Conservation (phyloP, 2,113 vertebrate species). For the Bagarius yarrelli region DNA sequence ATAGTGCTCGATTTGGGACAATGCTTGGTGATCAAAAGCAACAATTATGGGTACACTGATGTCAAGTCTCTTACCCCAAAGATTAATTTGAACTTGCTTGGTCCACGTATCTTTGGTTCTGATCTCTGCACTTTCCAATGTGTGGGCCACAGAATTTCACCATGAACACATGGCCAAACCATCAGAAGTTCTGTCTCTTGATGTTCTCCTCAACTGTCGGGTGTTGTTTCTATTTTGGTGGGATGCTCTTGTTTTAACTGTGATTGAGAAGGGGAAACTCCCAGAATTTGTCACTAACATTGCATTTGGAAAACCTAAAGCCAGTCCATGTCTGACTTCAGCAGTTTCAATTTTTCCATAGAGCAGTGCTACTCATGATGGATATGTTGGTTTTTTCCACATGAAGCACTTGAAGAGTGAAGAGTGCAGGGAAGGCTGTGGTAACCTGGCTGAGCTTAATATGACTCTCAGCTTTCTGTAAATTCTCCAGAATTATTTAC, state of each 20-base stretch:
- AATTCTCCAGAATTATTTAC: neutral
- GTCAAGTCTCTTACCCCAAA: neutral
- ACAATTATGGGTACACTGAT: neutral
- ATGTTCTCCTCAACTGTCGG: neutral
- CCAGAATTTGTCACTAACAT: neutral
- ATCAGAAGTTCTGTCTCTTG: neutral
- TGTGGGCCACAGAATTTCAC: neutral
- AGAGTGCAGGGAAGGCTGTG: neutral
- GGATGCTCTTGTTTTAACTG: neutral
- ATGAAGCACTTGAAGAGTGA: neutral
- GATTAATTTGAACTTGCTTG: constrained; percentile 11
- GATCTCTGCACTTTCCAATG: neutral
- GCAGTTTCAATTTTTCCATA: neutral
- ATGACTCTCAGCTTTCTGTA: neutral
- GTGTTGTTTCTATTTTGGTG: neutral
- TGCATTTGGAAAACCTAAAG: neutral
- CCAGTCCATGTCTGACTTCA: neutral
- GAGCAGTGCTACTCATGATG: neutral
- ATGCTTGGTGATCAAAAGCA: neutral
- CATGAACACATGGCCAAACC: constrained; percentile 2
- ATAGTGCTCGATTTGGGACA: neutral
- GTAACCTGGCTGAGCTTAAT: neutral
- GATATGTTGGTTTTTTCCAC: neutral
- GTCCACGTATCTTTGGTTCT: neutral
- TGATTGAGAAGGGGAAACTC: neutral